Evolutionary conservation across 2,797 vertebrate species (phyloP).

Genomic region (Lateolabrax maculatus): DNA sequence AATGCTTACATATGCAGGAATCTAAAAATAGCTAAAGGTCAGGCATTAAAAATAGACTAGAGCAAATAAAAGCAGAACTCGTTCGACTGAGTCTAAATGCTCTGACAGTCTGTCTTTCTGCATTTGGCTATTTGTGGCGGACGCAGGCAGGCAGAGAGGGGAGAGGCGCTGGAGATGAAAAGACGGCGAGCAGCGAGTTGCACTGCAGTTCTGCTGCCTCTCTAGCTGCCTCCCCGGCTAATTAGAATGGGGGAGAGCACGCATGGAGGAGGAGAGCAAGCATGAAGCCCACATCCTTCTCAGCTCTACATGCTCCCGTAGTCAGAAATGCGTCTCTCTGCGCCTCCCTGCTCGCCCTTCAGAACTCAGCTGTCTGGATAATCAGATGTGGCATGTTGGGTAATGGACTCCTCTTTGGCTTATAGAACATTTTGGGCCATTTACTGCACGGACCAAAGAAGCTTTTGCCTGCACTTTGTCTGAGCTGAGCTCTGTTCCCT

Average conservation of each 20-base stretch:
- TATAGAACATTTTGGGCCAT: conserved; percentile 63
- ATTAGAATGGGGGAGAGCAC: conserved; percentile 76
- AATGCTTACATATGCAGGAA: conserved; percentile 77
- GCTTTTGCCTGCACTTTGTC: conserved; percentile 39
- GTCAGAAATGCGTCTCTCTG: conserved; percentile 57
- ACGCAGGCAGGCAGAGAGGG: conserved; percentile 66
- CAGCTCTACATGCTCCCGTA: conserved; percentile 55
- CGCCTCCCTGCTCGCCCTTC: conserved; percentile 46
- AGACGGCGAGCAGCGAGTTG: conserved; percentile 71
- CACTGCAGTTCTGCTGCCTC: conserved; percentile 75
- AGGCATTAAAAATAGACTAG: conserved; percentile 81
- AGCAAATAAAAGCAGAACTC: conserved; percentile 77
- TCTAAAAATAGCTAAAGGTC: conserved; percentile 81
- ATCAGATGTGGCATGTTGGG: conserved; percentile 67
- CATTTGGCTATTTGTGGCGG: conserved; percentile 78
- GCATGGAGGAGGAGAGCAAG: conserved; percentile 52
- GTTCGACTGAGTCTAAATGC: conserved; percentile 78
- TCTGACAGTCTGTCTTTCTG: conserved; percentile 83
- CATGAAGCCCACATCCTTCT: conserved; percentile 65
- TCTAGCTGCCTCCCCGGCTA: conserved; percentile 75
- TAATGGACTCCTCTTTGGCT: conserved; percentile 64
- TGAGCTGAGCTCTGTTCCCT: conserved; percentile 42
- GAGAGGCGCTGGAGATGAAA: conserved; percentile 71
- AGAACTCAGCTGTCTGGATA: conserved; percentile 67
- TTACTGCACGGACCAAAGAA: conserved; percentile 35